Conservation (phyloP, 2,888 invertebrate species). For the Clitarchus hookeri region DNA sequence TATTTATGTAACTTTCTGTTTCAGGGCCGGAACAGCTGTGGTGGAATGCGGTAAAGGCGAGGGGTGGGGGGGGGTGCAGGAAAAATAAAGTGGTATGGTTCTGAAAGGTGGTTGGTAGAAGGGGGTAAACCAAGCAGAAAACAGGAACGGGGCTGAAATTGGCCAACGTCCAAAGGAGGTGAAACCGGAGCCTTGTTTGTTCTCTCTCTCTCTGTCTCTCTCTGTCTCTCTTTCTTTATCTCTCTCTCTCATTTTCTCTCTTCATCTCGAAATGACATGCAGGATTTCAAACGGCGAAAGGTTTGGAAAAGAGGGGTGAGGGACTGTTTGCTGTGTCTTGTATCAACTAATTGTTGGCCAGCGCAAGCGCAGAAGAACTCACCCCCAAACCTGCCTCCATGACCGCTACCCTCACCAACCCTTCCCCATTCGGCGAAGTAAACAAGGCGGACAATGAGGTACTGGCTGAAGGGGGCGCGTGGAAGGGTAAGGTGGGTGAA, state of each 20-base stretch:
- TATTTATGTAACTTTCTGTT: not conserved
- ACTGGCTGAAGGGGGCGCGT: too few relatives aligned
- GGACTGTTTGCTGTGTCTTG: not conserved
- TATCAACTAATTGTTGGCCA: not conserved
- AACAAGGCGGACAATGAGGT: not conserved
- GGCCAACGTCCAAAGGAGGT: not conserved
- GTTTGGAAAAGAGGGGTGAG: not conserved
- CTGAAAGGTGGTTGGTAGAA: not conserved
- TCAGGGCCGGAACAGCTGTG: not conserved
- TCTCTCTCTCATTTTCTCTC: too few relatives aligned
- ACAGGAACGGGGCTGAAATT: not conserved
- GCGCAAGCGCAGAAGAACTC: not conserved
- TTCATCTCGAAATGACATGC: too few relatives aligned
- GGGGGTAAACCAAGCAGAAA: constrained; percentile 6
- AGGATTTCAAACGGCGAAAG: not conserved
- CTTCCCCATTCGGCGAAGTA: not conserved
- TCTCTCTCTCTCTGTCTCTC: too few relatives aligned
- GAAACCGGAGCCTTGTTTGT: too few relatives aligned
- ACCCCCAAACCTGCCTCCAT: not conserved
- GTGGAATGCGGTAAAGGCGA: not conserved
- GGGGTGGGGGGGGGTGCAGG: too few relatives aligned
- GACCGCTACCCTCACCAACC: not conserved
- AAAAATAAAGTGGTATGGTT: too few relatives aligned
- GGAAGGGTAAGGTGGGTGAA: too few relatives aligned
- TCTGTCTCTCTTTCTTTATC: too few relatives aligned